A percentile compares a stretch with the other conserved stretches of the same genome.
These are phyloP conservation scores for Eretmochelys imbricata DNA, from an alignment of 2,113 vertebrate genomes.

Conservation along the genomic window DNA sequence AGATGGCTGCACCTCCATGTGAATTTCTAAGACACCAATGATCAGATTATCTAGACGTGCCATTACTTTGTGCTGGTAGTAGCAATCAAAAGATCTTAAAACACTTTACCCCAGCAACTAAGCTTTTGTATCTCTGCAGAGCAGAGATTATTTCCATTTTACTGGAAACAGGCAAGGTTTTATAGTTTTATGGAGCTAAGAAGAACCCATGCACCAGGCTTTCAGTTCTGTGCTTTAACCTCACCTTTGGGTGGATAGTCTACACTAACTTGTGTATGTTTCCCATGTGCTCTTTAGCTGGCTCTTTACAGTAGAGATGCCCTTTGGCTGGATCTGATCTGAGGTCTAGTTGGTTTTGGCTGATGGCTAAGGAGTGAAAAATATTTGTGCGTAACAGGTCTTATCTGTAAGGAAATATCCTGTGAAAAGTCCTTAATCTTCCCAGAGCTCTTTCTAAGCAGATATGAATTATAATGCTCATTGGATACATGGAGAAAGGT, in stretches of 20 bases:
- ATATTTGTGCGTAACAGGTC: background rate
- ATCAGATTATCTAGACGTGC: too few species aligned
- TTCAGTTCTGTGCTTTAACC: accelerated
- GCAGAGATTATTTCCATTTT: background rate
- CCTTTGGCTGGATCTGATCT: background rate
- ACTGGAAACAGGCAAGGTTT: accelerated
- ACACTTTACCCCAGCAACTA: accelerated
- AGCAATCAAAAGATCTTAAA: background rate
- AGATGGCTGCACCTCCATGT: slow-evolving; percentile 68
- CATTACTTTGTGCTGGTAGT: background rate
- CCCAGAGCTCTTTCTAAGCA: background rate
- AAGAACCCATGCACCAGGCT: accelerated
- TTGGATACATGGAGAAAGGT: background rate
- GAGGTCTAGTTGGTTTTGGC: background rate
- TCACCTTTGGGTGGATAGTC: background rate
- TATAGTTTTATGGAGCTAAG: accelerated
- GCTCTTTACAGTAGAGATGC: background rate
- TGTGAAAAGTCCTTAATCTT: background rate
- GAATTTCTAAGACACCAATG: background rate
- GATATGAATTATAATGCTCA: background rate
- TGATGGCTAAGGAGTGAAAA: background rate
- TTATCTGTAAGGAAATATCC: background rate
- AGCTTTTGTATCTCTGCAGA: background rate
- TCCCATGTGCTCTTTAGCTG: background rate
- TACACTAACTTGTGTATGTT: background rate